Conservation (phyloP, 2,888 invertebrate species). For the Acanthosoma haemorrhoidale region DNA sequence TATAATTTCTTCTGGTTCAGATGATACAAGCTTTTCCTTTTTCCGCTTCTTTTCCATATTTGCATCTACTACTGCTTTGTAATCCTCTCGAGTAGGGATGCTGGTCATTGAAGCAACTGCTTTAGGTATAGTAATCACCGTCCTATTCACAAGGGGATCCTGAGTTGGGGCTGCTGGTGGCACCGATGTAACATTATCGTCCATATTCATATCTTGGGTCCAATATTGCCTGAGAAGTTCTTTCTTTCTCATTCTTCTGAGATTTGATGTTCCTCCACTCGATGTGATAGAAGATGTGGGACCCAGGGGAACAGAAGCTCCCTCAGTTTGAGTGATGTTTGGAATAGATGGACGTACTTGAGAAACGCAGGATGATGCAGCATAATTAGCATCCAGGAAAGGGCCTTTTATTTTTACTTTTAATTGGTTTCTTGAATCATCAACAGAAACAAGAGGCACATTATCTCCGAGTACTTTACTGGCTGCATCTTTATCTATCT, state of each 20-base stretch:
- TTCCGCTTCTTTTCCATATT: conserved; percentile 64
- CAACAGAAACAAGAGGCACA: conserved; percentile 58
- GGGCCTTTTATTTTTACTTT: conserved; percentile 90
- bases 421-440: conserved; percentile 76
- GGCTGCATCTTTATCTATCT: conserved; percentile 27
- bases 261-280: conserved; percentile 61
- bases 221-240: conserved; percentile 78
- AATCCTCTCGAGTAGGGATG: conserved; percentile 80
- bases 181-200: conserved; percentile 58
- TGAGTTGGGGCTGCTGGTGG: conserved; percentile 54
- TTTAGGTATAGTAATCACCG: conserved; percentile 77
- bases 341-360: conserved; percentile 55
- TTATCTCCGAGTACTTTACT: conserved; percentile 26
- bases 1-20: conserved; percentile 44
- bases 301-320: conserved; percentile 46
- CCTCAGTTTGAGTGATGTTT: conserved; percentile 54
- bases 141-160: conserved; percentile 59
- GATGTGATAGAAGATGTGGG: conserved; percentile 45
- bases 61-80: conserved; percentile 61
- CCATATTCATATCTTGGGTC: conserved; percentile 81
- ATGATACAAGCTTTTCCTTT: conserved; percentile 48
- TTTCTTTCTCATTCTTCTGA: conserved; percentile 83
- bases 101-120: conserved; percentile 84
- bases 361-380: conserved; percentile 56
- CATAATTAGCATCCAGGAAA: conserved; percentile 67